Conservation (phyloP, 2,888 invertebrate species). For the Epistrophe eligans region DNA sequence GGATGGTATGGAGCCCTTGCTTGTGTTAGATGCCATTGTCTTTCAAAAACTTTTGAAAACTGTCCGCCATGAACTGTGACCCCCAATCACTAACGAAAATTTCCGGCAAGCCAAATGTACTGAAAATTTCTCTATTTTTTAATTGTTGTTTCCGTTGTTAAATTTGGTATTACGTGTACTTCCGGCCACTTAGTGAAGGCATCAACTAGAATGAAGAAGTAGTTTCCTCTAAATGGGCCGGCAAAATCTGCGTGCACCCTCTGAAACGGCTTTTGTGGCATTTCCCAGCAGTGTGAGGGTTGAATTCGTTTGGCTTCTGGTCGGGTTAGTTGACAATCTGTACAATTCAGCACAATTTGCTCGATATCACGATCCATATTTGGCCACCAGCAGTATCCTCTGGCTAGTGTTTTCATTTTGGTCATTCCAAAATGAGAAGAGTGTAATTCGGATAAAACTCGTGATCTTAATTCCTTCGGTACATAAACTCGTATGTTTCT, state of each 20-base stretch:
- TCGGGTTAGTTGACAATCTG: slow-evolving; percentile 23
- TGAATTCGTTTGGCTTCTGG: slow-evolving; percentile 43
- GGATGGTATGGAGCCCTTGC: slow-evolving; percentile 3
- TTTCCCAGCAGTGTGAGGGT: slow-evolving; percentile 54
- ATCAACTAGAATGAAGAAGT: slow-evolving; percentile 81
- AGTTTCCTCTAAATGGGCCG: slow-evolving; percentile 46
- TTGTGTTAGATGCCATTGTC: neutral
- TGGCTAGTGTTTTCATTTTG: slow-evolving; percentile 65
- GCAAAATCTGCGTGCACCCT: slow-evolving; percentile 75
- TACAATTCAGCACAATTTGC: too few species aligned
- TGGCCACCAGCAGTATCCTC: slow-evolving; percentile 75
- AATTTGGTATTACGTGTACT: neutral
- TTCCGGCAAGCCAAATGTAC: slow-evolving; percentile 2
- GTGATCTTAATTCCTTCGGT: too few species aligned
- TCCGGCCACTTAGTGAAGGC: slow-evolving; percentile 66
- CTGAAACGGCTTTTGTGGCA: slow-evolving; percentile 69
- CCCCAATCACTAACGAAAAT: neutral
- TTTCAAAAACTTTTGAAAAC: slow-evolving; percentile 4
- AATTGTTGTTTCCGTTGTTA: neutral
- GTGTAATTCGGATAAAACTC: too few species aligned
- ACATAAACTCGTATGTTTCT: too few species aligned
- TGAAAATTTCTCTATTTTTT: neutral
- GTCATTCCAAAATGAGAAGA: slow-evolving; percentile 53
- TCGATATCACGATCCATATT: slow-evolving; percentile 43
- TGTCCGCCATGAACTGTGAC: neutral